Conservation (phyloP, 92 coral and sea anemone genomes). For the Zoanthus sansibaricus region DNA sequence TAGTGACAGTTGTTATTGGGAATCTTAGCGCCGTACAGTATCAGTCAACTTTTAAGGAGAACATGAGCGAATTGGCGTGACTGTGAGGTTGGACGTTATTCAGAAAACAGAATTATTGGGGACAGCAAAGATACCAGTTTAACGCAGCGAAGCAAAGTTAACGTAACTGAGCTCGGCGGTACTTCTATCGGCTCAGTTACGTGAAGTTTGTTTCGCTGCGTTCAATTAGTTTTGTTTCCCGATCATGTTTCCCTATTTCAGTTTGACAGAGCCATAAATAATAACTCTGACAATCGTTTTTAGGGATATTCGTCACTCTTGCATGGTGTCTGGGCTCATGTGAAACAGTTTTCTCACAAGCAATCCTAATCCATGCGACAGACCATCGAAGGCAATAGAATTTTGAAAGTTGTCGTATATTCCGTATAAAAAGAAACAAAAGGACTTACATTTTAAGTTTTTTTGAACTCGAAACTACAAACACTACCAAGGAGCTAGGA, state of each 20-base stretch:
- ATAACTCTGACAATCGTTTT: conserved; percentile 3
- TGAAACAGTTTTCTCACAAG: conserved; percentile 46
- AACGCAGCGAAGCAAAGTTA: too few species aligned
- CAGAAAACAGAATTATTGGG: too few species aligned
- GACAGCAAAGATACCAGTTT: too few species aligned
- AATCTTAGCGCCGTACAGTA: too few species aligned
- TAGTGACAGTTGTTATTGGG: too few species aligned
- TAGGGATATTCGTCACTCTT: conserved; percentile 11
- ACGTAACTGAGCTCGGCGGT: too few species aligned
- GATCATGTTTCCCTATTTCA: conserved; percentile 7
- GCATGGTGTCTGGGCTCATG: conserved; percentile 49
- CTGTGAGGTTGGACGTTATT: too few species aligned
- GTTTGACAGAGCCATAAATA: conserved; percentile 26
- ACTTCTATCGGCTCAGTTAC: too few species aligned
- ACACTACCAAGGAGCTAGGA: not conserved
- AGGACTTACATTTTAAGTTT: not conserved
- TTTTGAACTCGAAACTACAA: not conserved
- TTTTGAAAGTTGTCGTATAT: not conserved
- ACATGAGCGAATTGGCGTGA: too few species aligned
- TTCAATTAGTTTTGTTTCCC: too few species aligned
- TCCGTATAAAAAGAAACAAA: not conserved
- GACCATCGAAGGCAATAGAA: not conserved
- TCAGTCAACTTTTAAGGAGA: too few species aligned
- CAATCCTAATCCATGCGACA: conserved; percentile 45
- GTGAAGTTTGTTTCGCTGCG: too few species aligned